A percentile compares a stretch with the other conserved stretches of the same genome.
phyloP scores from a whole-genome alignment of 2,888 invertebrate genomes.

The Eupithecia subumbrata region DNA sequence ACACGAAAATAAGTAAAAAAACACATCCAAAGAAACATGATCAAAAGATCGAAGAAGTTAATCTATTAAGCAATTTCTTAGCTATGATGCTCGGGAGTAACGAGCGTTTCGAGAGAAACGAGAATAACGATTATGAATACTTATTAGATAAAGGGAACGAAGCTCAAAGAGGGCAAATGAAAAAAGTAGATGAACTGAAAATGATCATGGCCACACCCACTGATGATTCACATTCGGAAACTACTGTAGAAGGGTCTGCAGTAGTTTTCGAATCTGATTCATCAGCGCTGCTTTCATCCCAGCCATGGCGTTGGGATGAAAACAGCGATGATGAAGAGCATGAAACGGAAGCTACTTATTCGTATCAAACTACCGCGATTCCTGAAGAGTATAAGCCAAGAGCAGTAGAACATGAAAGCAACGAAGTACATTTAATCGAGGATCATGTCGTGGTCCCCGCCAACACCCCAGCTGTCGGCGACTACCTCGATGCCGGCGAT shows the following conservation, averaged over 20 bases:
- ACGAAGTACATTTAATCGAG: not conserved
- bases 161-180: conserved; percentile 7
- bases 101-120: no score
- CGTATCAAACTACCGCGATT: not conserved
- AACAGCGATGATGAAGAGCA: not conserved
- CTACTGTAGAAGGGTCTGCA: not conserved
- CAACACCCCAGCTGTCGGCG: not conserved
- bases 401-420: not conserved
- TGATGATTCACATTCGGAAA: not conserved
- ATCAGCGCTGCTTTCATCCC: no score
- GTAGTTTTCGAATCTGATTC: no score
- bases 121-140: conserved; percentile 43
- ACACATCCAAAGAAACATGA: not conserved
- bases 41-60: conserved; percentile 44
- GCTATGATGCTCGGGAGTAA: conserved; percentile 58
- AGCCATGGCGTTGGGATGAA: not conserved
- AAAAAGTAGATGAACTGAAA: not conserved
- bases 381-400: not conserved
- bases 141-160: conserved; percentile 17
- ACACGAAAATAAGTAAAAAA: not conserved
- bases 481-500: not conserved
- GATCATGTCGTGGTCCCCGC: not conserved
- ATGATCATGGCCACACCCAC: not conserved
- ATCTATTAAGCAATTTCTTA: conserved; percentile 59
- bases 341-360: not conserved